Percentiles rank a stretch among this genome's conserved stretches.
These are phyloP conservation scores for Cydia splendana DNA, from an alignment of 1,140 invertebrate species.

Conservation along the genomic window DNA sequence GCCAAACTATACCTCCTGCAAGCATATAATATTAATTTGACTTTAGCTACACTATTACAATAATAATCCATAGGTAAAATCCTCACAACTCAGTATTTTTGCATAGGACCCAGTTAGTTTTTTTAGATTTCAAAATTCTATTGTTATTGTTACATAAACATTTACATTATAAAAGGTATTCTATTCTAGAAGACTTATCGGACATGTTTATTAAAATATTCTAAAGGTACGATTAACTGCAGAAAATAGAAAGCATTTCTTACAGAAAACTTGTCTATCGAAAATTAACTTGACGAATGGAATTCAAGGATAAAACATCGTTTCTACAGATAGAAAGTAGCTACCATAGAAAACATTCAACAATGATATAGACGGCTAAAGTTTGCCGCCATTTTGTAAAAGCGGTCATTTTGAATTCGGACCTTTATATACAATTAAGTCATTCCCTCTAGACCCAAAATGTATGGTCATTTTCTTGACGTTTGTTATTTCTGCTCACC, in stretches of 20 bases:
- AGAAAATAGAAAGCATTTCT: conserved; percentile 8
- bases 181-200: neutral
- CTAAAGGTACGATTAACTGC: neutral
- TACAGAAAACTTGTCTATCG: neutral
- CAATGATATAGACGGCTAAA: conserved; percentile 35
- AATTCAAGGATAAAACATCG: conserved; percentile 5
- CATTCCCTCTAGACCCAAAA: neutral
- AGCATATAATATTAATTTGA: neutral
- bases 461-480: neutral
- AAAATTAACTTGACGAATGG: neutral
- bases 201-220: neutral
- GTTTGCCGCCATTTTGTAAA: neutral
- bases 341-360: conserved; percentile 54
- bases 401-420: neutral
- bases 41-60: no score
- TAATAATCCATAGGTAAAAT: no score
- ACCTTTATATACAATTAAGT: neutral
- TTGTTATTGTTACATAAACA: conserved; percentile 1
- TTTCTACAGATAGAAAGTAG: conserved; percentile 35
- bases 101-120: conserved; percentile 4
- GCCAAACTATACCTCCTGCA: neutral
- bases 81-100: conserved; percentile 15
- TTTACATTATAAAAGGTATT: neutral
- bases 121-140: conserved; percentile 2
- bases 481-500: neutral